These are phyloP conservation scores for Drosophila austrosaltans DNA, from an alignment of 2,888 invertebrate genomes.

Conservation along the genomic window DNA sequence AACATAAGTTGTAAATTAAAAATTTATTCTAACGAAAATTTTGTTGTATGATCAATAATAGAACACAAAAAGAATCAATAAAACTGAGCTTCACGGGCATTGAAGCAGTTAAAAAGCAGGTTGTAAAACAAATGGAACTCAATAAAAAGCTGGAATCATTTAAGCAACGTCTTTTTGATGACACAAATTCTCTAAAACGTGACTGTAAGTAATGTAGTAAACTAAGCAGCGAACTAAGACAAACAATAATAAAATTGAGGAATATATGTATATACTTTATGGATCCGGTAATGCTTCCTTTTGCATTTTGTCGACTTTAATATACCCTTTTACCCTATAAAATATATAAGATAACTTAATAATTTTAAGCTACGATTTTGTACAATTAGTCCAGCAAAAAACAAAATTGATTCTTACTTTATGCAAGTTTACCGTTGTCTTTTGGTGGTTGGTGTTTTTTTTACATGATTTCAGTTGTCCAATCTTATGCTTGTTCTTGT, in stretches of 20 bases:
- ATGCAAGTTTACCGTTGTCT: too few species aligned
- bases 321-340: too few species aligned
- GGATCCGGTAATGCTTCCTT: too few species aligned
- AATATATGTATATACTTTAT: too few species aligned
- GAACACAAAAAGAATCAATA: constrained; percentile 86
- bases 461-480: neutral
- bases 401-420: too few species aligned
- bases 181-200: constrained; percentile 82
- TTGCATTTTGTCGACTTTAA: too few species aligned
- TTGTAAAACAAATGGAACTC: constrained; percentile 87
- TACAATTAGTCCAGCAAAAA: too few species aligned
- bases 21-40: neutral
- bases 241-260: too few species aligned
- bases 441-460: too few species aligned
- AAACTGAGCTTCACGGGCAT: constrained; percentile 86
- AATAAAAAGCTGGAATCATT: constrained; percentile 87
- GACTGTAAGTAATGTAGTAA: constrained; percentile 69
- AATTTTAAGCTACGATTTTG: too few species aligned
- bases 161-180: constrained; percentile 85
- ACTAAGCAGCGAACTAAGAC: neutral
- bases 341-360: too few species aligned
- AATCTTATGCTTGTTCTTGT: too few species aligned
- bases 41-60: constrained; percentile 66
- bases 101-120: constrained; percentile 88
- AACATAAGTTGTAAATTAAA: constrained; percentile 54